Percentiles rank a stretch among this genome's conserved stretches.
Evolutionary conservation across 2,888 invertebrate species (phyloP).

Genomic region (Amphipyra tragopoginis): DNA sequence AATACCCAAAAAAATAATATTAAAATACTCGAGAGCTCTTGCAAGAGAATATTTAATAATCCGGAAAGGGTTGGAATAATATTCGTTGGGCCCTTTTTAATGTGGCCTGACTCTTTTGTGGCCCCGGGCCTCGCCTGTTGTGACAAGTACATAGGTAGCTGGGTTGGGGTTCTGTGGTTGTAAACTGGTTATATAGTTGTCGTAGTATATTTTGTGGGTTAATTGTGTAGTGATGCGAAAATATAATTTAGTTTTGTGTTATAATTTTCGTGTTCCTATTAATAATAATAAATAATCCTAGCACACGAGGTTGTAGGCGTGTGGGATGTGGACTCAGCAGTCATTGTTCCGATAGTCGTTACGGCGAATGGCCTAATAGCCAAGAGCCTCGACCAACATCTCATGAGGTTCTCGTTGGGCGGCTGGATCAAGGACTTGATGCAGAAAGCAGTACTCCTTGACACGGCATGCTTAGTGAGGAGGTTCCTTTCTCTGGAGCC

Average conservation of each 20-base stretch:
- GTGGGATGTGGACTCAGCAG: too few relatives aligned
- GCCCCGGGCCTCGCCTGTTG: conserved; percentile 49
- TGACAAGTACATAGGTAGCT: conserved; percentile 49
- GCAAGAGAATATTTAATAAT: conserved; percentile 75
- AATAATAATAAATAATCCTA: too few relatives aligned
- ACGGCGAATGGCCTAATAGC: too few relatives aligned
- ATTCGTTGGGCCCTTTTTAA: conserved; percentile 68
- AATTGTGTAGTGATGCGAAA: conserved; percentile 17
- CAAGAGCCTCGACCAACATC: too few relatives aligned
- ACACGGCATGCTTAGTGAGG: too few relatives aligned
- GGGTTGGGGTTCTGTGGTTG: conserved; percentile 27
- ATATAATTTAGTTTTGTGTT: neutral
- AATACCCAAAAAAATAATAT: conserved; percentile 67
- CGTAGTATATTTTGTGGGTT: conserved; percentile 33
- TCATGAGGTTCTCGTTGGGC: too few relatives aligned
- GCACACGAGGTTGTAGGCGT: too few relatives aligned
- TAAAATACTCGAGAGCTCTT: conserved; percentile 68
- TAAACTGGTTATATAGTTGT: conserved; percentile 9
- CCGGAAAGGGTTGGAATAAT: conserved; percentile 76
- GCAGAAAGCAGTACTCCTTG: too few relatives aligned
- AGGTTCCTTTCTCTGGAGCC: too few relatives aligned
- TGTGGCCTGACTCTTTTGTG: conserved; percentile 59
- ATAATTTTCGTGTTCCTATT: too few relatives aligned
- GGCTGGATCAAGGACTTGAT: too few relatives aligned
- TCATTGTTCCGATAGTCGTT: too few relatives aligned